Evolutionary conservation across 1,140 invertebrate genomes (phyloP).

Genomic region (Drosophila fuyamai): DNA sequence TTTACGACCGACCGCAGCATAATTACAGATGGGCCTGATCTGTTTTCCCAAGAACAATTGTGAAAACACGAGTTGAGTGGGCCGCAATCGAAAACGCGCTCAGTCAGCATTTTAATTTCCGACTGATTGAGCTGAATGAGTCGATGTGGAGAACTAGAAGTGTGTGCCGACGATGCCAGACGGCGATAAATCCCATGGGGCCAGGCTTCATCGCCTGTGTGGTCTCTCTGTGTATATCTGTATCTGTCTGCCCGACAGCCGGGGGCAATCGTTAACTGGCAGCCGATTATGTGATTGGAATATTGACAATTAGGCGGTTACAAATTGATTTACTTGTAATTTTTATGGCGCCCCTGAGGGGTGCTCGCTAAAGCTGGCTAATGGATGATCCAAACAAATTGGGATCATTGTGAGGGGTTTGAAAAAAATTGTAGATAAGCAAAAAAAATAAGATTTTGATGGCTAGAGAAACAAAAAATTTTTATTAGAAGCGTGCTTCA

Average conservation of each 20-base stretch:
- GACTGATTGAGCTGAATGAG: slow-evolving; percentile 68
- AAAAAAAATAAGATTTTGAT: background rate
- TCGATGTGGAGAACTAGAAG: slow-evolving; percentile 6
- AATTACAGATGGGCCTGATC: slow-evolving; percentile 40
- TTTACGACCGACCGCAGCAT: slow-evolving; percentile 51
- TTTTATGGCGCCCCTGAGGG: slow-evolving; percentile 59
- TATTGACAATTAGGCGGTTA: slow-evolving; percentile 75
- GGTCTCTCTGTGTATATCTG: slow-evolving; percentile 51
- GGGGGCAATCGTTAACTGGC: slow-evolving; percentile 54
- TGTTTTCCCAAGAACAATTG: slow-evolving; percentile 57
- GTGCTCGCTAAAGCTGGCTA: background rate
- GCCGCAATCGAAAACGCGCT: slow-evolving; percentile 40
- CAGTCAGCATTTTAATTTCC: slow-evolving; percentile 51
- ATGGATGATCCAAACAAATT: slow-evolving; percentile 17
- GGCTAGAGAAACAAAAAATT: slow-evolving; percentile 84
- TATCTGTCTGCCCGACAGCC: slow-evolving; percentile 43
- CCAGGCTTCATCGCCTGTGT: slow-evolving; percentile 42
- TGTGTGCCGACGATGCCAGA: slow-evolving; percentile 67
- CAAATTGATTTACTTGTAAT: slow-evolving; percentile 79
- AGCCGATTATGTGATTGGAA: slow-evolving; percentile 79
- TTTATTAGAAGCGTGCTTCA: slow-evolving; percentile 94
- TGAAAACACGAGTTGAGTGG: slow-evolving; percentile 45
- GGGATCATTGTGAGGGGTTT: slow-evolving; percentile 7
- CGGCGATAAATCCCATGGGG: slow-evolving; percentile 58
- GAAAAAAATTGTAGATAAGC: background rate